Evolutionary conservation across 2,888 invertebrate genomes (phyloP).

Genomic region (Liopterus haemorrhoidalis): DNA sequence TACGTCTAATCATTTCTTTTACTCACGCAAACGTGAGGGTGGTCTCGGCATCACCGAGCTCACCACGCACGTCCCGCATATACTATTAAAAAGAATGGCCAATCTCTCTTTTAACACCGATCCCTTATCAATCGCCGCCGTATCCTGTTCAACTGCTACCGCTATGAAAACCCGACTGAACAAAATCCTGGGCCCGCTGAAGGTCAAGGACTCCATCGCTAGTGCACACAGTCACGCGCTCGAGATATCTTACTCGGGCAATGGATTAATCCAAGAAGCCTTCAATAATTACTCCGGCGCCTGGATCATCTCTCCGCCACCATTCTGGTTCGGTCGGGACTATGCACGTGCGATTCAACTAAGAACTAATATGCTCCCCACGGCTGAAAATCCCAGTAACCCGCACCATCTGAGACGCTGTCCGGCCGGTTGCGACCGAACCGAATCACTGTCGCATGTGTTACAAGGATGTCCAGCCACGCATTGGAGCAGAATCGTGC

Average conservation of each 20-base stretch:
- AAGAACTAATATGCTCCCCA: slow-evolving; percentile 17
- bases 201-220: not conserved
- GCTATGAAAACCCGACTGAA: not conserved
- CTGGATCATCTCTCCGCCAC: slow-evolving; percentile 16
- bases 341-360: slow-evolving; percentile 16
- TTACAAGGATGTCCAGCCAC: slow-evolving; percentile 11
- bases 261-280: not conserved
- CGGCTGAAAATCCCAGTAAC: slow-evolving; percentile 14
- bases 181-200: not conserved
- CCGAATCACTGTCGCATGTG: slow-evolving; percentile 13
- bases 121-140: not conserved
- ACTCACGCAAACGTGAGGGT: not conserved
- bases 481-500: slow-evolving; percentile 9
- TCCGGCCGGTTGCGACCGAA: no score
- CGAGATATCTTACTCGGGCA: not conserved
- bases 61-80: not conserved
- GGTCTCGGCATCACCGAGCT: not conserved
- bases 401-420: no score
- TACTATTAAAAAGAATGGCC: not conserved
- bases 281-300: not conserved
- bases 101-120: not conserved
- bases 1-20: not conserved
- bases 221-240: not conserved
- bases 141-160: not conserved
- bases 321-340: slow-evolving; percentile 18